phyloP scores from a whole-genome alignment of 2,797 vertebrate species.

The Sebastolobus alascanus region DNA sequence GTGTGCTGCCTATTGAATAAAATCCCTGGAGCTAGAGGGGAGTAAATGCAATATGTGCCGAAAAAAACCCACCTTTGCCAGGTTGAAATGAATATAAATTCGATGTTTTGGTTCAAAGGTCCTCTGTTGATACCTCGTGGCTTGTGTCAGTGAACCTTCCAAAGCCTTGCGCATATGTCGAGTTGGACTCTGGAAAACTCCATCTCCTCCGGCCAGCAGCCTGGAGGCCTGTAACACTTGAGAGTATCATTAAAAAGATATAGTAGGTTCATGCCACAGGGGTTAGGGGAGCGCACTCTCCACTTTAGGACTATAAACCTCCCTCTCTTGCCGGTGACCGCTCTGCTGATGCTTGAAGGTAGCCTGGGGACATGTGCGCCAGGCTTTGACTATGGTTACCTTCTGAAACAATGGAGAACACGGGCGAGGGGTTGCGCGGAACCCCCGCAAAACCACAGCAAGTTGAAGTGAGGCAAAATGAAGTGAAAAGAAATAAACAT shows the following conservation, averaged over 20 bases:
- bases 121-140: conserved; percentile 43
- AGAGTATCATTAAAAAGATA: conserved; percentile 76
- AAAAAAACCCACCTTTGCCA: conserved; percentile 32
- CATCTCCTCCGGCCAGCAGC: conserved; percentile 64
- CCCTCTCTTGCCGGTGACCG: conserved; percentile 51
- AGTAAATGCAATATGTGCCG: conserved; percentile 45
- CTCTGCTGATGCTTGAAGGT: conserved; percentile 48
- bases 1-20: conserved; percentile 34
- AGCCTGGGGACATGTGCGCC: conserved; percentile 63
- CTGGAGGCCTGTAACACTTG: conserved; percentile 56
- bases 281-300: conserved; percentile 63
- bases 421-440: not conserved
- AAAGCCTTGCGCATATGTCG: conserved; percentile 45
- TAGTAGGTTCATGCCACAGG: conserved; percentile 65
- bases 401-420: conserved; percentile 21
- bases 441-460: not conserved
- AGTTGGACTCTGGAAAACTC: conserved; percentile 49
- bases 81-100: conserved; percentile 53
- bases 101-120: conserved; percentile 53
- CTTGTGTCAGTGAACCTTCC: conserved; percentile 36
- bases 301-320: conserved; percentile 75
- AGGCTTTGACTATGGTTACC: conserved; percentile 33
- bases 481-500: conserved; percentile 23
- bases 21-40: conserved; percentile 46
- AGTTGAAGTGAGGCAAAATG: not conserved